Percentiles rank a stretch among this genome's conserved stretches.
These are phyloP conservation scores for Auanema sp. DNA, from an alignment of 2,888 invertebrate genomes.

Conservation along the genomic window DNA sequence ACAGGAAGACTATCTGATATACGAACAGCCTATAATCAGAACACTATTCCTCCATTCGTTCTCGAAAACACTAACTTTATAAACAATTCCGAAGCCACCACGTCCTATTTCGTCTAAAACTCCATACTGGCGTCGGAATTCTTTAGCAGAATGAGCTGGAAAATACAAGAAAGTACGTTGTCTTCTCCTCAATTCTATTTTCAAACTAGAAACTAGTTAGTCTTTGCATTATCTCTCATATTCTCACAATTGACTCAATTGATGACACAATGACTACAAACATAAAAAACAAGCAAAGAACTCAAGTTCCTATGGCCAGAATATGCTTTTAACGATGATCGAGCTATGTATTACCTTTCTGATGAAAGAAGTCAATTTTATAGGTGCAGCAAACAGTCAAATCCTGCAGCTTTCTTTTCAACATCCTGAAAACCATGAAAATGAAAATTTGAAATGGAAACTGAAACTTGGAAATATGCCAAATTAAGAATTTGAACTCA, in stretches of 20 bases:
- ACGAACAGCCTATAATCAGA: conserved; percentile 36
- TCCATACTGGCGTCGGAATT: conserved; percentile 50
- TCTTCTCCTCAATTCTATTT: too few relatives aligned
- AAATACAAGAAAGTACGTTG: conserved; percentile 2
- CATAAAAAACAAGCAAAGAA: not conserved
- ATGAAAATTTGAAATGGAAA: not conserved
- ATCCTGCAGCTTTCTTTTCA: conserved; percentile 58
- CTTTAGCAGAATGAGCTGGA: conserved; percentile 50
- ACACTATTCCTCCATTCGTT: not conserved
- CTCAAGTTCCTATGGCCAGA: not conserved
- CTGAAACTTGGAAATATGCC: too few relatives aligned
- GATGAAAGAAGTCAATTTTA: conserved; percentile 56
- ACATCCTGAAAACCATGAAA: conserved; percentile 43
- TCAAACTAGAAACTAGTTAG: too few relatives aligned
- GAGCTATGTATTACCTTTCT: conserved; percentile 42
- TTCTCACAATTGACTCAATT: not conserved
- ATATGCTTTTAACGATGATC: conserved; percentile 3
- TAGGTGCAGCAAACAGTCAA: conserved; percentile 58
- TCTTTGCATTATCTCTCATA: not conserved
- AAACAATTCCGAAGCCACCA: conserved; percentile 60
- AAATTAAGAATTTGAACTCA: too few relatives aligned
- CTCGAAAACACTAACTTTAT: conserved; percentile 27
- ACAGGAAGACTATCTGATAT: conserved; percentile 52
- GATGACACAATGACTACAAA: not conserved
- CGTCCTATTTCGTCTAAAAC: conserved; percentile 57